Base-by-base conservation (phyloP, 53 echinoderm and acorn worm genomes). In the Hippasteria phrygiana region DNA sequence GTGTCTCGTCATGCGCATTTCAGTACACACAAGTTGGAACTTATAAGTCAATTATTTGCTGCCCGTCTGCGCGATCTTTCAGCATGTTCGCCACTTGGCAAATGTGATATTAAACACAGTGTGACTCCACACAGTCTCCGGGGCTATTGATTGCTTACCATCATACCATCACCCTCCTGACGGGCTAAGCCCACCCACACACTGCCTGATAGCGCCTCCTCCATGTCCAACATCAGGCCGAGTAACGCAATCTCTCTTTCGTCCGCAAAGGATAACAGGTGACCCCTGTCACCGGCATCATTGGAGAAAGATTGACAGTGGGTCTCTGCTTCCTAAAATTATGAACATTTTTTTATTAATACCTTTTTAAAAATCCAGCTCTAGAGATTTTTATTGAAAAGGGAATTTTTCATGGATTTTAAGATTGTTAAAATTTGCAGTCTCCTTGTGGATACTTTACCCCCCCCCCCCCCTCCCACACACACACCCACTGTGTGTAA, bases 251-350 rank as follows among this genome's bases (percentile, higher is more conserved):
- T 81, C 31, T 81, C 82, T 46, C 45, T 81, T 65, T 17, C 47
- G 82, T 81, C 82, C 65, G 82, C 82, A 64, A 81, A 13, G 2
- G 82, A 81, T 17, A 81, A 43, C 82, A 81, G 47, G 31, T 81
- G 82, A 7, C 82, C 82, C 26, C 17, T 12, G 29, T 81, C 82
- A 14, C 65, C 65, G 32, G 14, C 33, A 6, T 81, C 64, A 43
- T 65, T 81, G 18, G 28, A 62, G 29, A 81, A 81, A 32, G 82
- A 81, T 17, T 27, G 82, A 36, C 82, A 81, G 20, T 12, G 27
- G 41, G 45, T 9, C 43, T 81, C 82, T 11, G 82, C 82, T 7
- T 43, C 82, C 82, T 81, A 45, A 33, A 28, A 16, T 4, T 35
- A 35, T 31, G 34, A 8, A 67, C 69, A 67, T 1, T 11, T 12